These are phyloP conservation scores for Pipistrellus kuhlii DNA, from an alignment of 2,797 vertebrate species.

Conservation along the genomic window DNA sequence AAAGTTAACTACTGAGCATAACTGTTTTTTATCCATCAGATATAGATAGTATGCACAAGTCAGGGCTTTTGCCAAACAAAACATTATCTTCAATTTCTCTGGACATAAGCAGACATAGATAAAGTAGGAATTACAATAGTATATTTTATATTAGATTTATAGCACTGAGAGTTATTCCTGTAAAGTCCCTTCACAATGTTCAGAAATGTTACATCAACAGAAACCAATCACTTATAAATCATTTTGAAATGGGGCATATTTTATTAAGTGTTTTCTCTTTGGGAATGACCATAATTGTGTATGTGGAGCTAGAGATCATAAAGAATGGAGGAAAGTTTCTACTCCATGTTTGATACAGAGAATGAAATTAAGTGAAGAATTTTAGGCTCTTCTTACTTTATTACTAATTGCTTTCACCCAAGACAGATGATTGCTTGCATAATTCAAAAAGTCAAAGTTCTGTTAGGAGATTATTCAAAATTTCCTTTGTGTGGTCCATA, in stretches of 20 bases:
- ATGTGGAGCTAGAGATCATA: not conserved
- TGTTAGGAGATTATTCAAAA: not conserved
- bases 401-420: not conserved
- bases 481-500: not conserved
- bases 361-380: not conserved
- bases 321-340: not conserved
- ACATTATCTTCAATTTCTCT: conserved; percentile 2
- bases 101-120: not conserved
- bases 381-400: not conserved
- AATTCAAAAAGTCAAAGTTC: not conserved
- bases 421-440: not conserved
- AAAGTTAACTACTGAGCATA: not conserved
- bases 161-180: not conserved
- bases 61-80: not conserved
- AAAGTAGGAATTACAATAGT: not conserved
- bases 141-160: conserved; percentile 5
- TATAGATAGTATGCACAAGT: not conserved
- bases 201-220: not conserved
- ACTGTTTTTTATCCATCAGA: not conserved
- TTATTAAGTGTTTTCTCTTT: conserved; percentile 39
- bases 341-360: not conserved
- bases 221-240: not conserved
- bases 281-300: not conserved
- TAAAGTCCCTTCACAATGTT: conserved; percentile 26
- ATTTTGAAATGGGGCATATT: not conserved